A percentile compares a stretch with the other conserved stretches of the same genome.
Evolutionary conservation across 2,113 vertebrate species (phyloP).

Genomic region (Fulica atra): DNA sequence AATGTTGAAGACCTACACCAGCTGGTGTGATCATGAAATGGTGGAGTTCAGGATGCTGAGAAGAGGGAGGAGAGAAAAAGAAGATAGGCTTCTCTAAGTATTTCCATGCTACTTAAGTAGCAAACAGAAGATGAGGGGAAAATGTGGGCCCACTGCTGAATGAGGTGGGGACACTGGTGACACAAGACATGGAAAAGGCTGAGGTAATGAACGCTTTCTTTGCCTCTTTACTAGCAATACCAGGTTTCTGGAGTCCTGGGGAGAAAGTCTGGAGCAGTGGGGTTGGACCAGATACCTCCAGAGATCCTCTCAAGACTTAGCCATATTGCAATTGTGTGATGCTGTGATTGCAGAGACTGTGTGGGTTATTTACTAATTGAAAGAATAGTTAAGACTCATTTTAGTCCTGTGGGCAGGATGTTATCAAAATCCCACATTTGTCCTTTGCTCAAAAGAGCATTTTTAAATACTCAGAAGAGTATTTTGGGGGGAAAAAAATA

Average conservation of each 20-base stretch:
- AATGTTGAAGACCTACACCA: neutral
- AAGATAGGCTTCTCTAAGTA: neutral
- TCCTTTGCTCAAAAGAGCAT: neutral
- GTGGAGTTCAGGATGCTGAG: neutral
- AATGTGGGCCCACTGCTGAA: neutral
- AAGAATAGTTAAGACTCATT: neutral
- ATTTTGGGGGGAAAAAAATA: too few relatives aligned
- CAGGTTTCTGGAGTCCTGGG: neutral
- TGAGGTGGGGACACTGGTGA: neutral
- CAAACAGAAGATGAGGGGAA: neutral
- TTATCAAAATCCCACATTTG: neutral
- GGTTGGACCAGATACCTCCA: neutral
- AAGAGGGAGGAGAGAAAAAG: neutral
- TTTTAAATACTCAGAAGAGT: neutral
- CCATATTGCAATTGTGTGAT: neutral
- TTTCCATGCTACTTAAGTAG: neutral
- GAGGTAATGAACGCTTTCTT: neutral
- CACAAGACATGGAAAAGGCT: neutral
- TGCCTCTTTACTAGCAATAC: neutral
- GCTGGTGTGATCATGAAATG: neutral
- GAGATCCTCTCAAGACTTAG: neutral
- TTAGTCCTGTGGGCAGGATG: neutral
- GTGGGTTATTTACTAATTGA: neutral
- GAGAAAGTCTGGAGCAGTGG: neutral
- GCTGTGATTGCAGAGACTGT: neutral